Evolutionary conservation across 2,113 vertebrate species (phyloP), one percentile per base, ranked within the genome.

Genomic region (Atherinomorus stipes): DNA sequence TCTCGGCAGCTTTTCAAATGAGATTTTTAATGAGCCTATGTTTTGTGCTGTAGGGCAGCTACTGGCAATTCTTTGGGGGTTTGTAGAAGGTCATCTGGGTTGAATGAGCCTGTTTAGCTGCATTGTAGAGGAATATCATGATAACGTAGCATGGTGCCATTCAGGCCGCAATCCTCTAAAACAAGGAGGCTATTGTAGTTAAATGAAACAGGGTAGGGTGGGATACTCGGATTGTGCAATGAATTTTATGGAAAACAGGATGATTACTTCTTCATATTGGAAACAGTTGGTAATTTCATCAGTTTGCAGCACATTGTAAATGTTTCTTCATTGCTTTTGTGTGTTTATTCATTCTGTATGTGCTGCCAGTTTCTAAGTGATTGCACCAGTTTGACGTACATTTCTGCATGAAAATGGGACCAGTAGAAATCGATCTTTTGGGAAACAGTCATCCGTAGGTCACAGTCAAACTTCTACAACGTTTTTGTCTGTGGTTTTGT

Each of bases 161-260:
- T 90, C 88, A 88, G 88, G 80, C 88, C 67, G 31, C 81, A 65
- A 76, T 84, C 72, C 86, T 78, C 75, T 59, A 77, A 89, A 89
- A 94, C 92, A 94, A 93, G 85, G 88, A 88, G 78, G 40, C 86
- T 88, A 90, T 93, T 93, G 91, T 94, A 71, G 83, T 86, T 25
- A 83, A 81, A 70, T 88, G 73, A 78, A 83, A 81, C 64, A 67
- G 89, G 84, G 84, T 85, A 88, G 88, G 85, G 78, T 75, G 85
- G 67, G 74, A 80, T 67, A 52, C 79, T 81, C 31, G 16, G 76
- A 80, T 91, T 81, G 83, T 82, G 79, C 72, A 89, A 89, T 85
- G 74, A 63, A 81, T 85, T 86, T 44, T 50, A 88, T 82, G 78
- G 80, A 90, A 89, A 90, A 90, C 81, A 89, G 64, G 21, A 84